Conservation (phyloP, 2,113 vertebrate genomes). For the Origma solitaria region DNA sequence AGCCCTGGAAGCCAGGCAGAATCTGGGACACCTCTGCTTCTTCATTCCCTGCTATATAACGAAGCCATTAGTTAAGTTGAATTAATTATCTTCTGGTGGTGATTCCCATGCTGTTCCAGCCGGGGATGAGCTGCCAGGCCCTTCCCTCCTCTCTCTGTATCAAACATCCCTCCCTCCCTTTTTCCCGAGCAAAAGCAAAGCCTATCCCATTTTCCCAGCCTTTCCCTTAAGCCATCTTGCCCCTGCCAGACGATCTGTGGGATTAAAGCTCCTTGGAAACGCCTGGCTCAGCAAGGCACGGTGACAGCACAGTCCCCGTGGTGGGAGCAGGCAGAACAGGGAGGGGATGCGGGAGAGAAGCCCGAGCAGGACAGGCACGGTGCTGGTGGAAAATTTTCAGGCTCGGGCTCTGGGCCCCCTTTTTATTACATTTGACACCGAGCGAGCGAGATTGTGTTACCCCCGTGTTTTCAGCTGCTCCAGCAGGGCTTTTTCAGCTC, state of each 20-base stretch:
- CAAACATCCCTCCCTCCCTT: neutral
- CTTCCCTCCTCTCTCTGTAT: neutral
- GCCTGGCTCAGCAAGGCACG: neutral
- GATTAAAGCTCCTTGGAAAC: neutral
- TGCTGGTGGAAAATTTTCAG: neutral
- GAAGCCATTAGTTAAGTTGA: neutral
- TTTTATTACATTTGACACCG: conserved; percentile 2
- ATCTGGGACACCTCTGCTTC: neutral
- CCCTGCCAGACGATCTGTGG: neutral
- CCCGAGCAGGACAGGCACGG: neutral
- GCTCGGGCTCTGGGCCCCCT: neutral
- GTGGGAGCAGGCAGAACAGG: neutral
- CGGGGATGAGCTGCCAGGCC: neutral
- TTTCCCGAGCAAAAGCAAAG: neutral
- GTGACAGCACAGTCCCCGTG: rapidly evolving
- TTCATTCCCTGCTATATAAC: neutral
- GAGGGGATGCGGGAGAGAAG: neutral
- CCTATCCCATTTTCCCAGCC: neutral
- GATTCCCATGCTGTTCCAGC: neutral
- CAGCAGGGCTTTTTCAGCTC: neutral
- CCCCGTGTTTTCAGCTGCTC: neutral
- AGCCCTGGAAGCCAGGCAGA: neutral
- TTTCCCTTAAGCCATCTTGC: neutral
- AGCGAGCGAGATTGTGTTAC: neutral
- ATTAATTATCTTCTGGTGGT: neutral